A percentile compares a stretch with the other conserved stretches of the same genome.
Evolutionary conservation across 2,797 vertebrate genomes (phyloP).

Genomic region (Myotis planiceps): DNA sequence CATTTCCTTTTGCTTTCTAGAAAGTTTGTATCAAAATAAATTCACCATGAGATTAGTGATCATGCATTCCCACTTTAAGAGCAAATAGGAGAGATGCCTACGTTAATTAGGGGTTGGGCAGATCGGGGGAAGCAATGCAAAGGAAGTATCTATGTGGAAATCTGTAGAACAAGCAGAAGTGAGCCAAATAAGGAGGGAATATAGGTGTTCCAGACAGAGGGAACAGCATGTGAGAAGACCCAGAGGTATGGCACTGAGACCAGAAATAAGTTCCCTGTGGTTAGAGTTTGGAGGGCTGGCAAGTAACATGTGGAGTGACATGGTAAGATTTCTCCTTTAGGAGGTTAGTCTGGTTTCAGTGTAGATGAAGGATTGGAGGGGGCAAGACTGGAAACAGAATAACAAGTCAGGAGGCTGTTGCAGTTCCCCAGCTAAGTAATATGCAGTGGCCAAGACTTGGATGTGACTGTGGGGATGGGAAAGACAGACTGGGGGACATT

Average conservation of each 20-base stretch:
- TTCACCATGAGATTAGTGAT: neutral
- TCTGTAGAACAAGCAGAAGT: neutral
- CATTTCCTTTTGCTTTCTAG: conserved; percentile 11
- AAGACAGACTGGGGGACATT: neutral
- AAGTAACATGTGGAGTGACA: neutral
- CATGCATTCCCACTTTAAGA: neutral
- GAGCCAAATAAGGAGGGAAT: neutral
- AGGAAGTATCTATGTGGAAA: neutral
- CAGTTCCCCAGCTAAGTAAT: neutral
- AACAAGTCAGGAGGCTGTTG: neutral
- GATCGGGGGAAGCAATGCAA: neutral
- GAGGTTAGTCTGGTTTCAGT: neutral
- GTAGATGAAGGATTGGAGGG: neutral
- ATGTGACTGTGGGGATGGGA: neutral
- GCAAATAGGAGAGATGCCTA: neutral
- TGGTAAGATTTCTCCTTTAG: neutral
- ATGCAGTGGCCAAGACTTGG: neutral
- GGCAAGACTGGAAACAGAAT: neutral
- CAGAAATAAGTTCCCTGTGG: neutral
- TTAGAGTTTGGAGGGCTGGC: neutral
- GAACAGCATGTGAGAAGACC: neutral
- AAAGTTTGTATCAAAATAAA: conserved; percentile 15
- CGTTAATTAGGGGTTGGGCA: neutral
- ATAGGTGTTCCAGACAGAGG: neutral
- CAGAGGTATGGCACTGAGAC: neutral